Conservation (phyloP, 2,113 vertebrate genomes). For the Passer montanus region DNA sequence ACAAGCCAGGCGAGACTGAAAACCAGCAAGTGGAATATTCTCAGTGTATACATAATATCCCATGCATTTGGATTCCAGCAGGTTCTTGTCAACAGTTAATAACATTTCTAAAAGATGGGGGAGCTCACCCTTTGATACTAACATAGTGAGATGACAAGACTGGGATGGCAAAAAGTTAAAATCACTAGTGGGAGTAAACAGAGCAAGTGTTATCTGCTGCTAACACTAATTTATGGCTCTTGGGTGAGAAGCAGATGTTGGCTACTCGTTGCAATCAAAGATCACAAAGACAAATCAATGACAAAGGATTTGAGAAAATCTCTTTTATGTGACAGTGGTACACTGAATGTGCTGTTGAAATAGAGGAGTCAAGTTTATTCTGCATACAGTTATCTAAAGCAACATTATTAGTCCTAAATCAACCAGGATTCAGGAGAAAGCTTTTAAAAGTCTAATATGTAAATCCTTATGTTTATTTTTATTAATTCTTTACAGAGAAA, state of each 20-base stretch:
- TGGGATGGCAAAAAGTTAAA: background rate
- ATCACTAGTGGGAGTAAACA: background rate
- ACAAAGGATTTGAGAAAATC: background rate
- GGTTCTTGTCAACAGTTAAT: background rate
- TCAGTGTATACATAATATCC: background rate
- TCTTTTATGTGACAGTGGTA: background rate
- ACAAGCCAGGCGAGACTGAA: background rate
- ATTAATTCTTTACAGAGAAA: background rate
- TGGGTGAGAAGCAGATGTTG: background rate
- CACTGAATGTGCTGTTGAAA: background rate
- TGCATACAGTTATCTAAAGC: background rate
- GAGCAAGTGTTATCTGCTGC: background rate
- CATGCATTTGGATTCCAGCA: background rate
- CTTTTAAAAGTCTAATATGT: background rate
- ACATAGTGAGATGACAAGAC: accelerated
- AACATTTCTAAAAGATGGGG: background rate
- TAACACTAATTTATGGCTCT: background rate
- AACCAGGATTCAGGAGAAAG: background rate
- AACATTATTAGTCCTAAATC: background rate
- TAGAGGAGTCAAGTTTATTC: background rate
- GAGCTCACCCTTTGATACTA: background rate
- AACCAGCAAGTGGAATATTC: background rate
- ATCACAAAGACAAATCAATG: background rate
- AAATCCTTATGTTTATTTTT: background rate
- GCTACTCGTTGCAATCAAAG: background rate